Base-by-base conservation (phyloP, 2,797 vertebrate genomes). In the Macroramphosus scolopax region DNA sequence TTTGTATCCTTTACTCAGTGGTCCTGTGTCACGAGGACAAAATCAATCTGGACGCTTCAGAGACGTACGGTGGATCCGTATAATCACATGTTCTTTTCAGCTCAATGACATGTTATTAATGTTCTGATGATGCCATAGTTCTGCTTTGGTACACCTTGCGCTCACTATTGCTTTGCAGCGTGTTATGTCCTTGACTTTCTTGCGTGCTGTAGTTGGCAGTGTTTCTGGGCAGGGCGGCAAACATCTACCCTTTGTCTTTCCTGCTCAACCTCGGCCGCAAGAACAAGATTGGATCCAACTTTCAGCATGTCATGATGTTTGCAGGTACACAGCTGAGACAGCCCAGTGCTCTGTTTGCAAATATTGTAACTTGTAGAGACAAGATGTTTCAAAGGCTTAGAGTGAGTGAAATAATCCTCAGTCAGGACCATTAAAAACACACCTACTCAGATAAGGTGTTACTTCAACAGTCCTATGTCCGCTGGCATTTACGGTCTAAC, bases 231-330 rank as follows among this genome's bases (percentile, higher is more conserved):
- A 92, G 96, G 88, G 95, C 94, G 4, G 93, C 93, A 28, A 99
- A 99, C 87, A 97, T 99, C 80, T 99, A 98, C 72, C 96, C 96
- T 2, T 83, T 99, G 52, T 98, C 96, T 33, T 92, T 98, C 75
- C 87, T 99, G 77, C 90, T 99, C 69, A 99, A 99, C 88, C 51
- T 99, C 73, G 95, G 96, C 20, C 93, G 95, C 64, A 93, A 89
- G 82, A 94, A 95, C 82, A 96, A 95, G 84, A 99, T 98, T 1
- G 82, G 92, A 55, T 91, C 87, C 5, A 96, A 96, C 76, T 91
- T 96, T 61, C 96, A 99, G 73, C 95, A 98, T 6, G 94, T 97
- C 87, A 98, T 99, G 96, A 99, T 99, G 96, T 99, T 99, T 89
- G 93, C 96, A 83, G 96, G 96, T 97, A 41, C 1, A 3, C 33